Conservation (phyloP, 2,113 vertebrate species). For the Zapus hudsonius region DNA sequence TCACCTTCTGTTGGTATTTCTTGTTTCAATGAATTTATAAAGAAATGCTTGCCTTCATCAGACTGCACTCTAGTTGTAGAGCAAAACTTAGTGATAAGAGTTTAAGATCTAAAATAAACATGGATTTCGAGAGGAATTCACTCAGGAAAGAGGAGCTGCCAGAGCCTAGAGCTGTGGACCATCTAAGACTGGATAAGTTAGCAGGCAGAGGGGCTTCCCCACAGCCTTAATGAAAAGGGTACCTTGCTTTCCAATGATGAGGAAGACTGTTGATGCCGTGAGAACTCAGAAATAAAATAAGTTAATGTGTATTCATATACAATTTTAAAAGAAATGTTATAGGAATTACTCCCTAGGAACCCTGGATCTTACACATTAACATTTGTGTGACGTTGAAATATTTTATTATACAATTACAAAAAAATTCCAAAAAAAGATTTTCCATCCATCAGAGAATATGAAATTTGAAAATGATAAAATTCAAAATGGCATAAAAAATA, state of each 20-base stretch:
- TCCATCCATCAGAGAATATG: not conserved
- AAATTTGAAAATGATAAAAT: constrained; percentile 4
- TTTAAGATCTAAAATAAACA: not conserved
- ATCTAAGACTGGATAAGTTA: not conserved
- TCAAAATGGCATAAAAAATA: constrained; percentile 20
- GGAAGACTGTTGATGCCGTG: not conserved
- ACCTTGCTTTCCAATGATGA: not conserved
- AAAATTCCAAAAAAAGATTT: not conserved
- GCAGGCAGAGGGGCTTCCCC: fast-evolving
- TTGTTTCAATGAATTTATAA: not conserved
- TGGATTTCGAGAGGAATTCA: not conserved
- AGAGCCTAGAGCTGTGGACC: not conserved
- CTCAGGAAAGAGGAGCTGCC: not conserved
- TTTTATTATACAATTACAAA: not conserved
- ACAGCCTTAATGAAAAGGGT: not conserved
- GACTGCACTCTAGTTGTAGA: not conserved
- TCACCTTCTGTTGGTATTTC: constrained; percentile 29
- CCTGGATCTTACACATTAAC: not conserved
- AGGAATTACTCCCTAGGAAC: not conserved
- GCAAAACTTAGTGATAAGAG: not conserved
- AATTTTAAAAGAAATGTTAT: constrained; percentile 31
- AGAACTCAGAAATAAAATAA: not conserved
- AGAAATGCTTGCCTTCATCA: not conserved
- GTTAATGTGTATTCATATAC: not conserved
- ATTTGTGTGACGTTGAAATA: not conserved